phyloP scores from a whole-genome alignment of 2,113 vertebrate species.

The Thalassoma bifasciatum region DNA sequence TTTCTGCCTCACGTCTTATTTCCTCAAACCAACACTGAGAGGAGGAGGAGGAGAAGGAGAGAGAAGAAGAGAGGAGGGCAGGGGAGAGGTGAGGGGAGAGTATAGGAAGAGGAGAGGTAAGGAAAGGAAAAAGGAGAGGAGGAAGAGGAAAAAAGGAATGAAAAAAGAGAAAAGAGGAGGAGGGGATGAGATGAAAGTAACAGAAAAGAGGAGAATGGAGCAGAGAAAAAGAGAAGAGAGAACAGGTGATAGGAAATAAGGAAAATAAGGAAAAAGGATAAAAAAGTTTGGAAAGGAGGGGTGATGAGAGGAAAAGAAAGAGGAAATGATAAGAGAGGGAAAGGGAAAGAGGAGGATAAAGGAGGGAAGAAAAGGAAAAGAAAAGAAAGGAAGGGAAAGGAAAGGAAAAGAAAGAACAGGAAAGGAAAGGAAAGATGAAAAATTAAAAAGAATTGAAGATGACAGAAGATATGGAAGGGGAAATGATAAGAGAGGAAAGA shows the following conservation, averaged over 20 bases:
- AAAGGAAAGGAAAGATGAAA: not conserved
- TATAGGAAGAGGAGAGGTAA: not conserved
- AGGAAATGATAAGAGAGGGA: too few species aligned
- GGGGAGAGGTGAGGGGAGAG: too few species aligned
- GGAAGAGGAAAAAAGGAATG: constrained; percentile 31
- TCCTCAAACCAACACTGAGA: constrained; percentile 47
- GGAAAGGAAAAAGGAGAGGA: not conserved
- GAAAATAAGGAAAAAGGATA: too few species aligned
- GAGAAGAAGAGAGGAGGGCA: not conserved
- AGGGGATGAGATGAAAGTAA: constrained; percentile 8
- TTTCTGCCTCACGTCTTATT: constrained; percentile 29
- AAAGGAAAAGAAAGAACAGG: not conserved
- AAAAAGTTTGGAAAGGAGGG: too few species aligned
- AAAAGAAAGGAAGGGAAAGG: too few species aligned
- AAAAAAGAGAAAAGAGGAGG: constrained; percentile 1
- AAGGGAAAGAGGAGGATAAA: too few species aligned
- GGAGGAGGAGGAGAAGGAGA: constrained; percentile 35
- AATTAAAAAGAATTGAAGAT: too few species aligned
- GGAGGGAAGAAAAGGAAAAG: too few species aligned
- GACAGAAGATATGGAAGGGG: too few species aligned
- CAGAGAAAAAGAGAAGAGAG: not conserved
- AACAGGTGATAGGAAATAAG: too few species aligned
- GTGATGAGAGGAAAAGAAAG: too few species aligned
- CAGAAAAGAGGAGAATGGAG: constrained; percentile 28
- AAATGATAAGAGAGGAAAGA: too few species aligned